phyloP scores from a whole-genome alignment of 1,140 invertebrate genomes.

The Argopecten irradians region DNA sequence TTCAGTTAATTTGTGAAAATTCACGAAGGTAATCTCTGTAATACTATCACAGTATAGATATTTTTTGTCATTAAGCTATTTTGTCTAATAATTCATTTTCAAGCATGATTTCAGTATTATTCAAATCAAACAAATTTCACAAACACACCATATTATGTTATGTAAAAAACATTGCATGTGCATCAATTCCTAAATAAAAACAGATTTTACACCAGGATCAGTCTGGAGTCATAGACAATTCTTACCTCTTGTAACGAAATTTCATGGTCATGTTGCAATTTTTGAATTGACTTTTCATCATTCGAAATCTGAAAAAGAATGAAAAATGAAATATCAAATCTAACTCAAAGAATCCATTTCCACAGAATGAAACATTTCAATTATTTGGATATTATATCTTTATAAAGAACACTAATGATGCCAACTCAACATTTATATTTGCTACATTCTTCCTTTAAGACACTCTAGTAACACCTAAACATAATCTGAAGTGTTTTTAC shows the following conservation, averaged over 20 bases:
- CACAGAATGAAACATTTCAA: background rate
- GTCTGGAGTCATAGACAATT: background rate
- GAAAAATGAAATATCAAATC: background rate
- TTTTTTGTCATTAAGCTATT: background rate
- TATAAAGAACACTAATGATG: background rate
- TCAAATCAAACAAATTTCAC: background rate
- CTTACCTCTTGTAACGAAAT: slow-evolving; percentile 72
- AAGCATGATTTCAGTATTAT: background rate
- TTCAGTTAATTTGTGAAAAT: background rate
- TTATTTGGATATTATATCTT: slow-evolving; percentile 1
- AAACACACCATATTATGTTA: background rate
- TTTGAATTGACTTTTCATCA: slow-evolving; percentile 70
- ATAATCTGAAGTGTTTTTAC: too few species aligned
- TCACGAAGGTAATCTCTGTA: background rate
- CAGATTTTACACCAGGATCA: background rate
- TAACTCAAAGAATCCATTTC: too few species aligned
- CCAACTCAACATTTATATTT: background rate
- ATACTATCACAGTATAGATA: background rate
- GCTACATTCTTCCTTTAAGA: background rate
- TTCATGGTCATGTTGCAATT: slow-evolving; percentile 73
- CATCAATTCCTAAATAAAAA: background rate
- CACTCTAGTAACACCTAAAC: background rate
- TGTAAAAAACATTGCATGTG: background rate
- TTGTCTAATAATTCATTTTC: background rate
- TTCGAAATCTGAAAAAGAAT: slow-evolving; percentile 58